Conservation (phyloP, 2,113 vertebrate species). For the Paradisaea rubra region DNA sequence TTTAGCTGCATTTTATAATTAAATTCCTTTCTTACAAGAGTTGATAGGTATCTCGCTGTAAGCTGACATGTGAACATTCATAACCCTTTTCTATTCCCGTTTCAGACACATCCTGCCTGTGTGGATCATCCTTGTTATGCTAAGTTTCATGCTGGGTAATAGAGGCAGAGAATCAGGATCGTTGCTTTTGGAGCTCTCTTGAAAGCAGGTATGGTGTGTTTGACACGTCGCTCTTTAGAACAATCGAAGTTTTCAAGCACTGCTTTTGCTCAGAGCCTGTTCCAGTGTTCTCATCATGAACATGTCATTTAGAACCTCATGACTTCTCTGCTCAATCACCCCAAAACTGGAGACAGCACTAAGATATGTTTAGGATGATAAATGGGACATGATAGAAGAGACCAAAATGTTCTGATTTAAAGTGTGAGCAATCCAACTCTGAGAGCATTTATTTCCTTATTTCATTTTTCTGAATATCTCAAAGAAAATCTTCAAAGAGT, state of each 20-base stretch:
- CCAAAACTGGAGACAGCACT: background rate
- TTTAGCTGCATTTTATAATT: background rate
- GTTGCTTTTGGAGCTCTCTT: background rate
- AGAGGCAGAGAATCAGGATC: background rate
- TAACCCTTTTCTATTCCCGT: background rate
- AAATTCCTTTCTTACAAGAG: background rate
- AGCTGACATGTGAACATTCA: background rate
- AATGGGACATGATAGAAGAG: background rate
- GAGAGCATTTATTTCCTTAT: background rate
- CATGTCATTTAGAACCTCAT: background rate
- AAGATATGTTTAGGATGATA: background rate
- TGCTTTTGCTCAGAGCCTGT: conserved; percentile 1
- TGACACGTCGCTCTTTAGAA: background rate
- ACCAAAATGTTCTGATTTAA: background rate
- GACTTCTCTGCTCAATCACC: background rate
- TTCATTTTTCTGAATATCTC: background rate
- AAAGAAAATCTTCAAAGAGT: background rate
- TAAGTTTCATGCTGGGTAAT: background rate
- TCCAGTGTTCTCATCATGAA: conserved; percentile 7
- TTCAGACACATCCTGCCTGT: background rate
- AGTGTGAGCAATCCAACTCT: background rate
- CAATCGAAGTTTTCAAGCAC: background rate
- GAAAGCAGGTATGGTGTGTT: background rate
- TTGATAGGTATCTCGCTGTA: background rate
- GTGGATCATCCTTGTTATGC: background rate